A percentile compares a stretch with the other conserved stretches of the same genome.
These are phyloP conservation scores for Diarsia rubi DNA, from an alignment of 2,888 invertebrate genomes.

Conservation along the genomic window DNA sequence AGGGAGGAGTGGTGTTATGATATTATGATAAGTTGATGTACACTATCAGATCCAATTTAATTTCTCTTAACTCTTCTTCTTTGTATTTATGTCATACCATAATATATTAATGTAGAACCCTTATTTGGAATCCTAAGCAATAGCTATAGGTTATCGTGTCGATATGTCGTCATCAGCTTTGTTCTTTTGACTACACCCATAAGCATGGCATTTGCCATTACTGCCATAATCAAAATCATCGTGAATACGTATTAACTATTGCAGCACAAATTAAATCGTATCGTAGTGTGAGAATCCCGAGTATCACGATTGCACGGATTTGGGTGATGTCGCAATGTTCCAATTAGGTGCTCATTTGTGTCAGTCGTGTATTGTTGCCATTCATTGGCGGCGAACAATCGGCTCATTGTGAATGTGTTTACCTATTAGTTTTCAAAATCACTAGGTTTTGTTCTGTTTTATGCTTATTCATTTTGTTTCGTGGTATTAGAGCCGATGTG, in stretches of 20 bases:
- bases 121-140: not conserved
- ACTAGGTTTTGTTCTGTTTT: conserved; percentile 63
- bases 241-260: conserved; percentile 52
- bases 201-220: conserved; percentile 10
- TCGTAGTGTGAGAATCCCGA: conserved; percentile 72
- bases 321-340: conserved; percentile 86
- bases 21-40: no score
- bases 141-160: conserved; percentile 8
- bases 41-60: not conserved
- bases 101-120: not conserved
- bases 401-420: conserved; percentile 79
- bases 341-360: conserved; percentile 90
- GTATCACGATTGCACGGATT: conserved; percentile 83
- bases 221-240: conserved; percentile 44
- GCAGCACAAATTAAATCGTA: conserved; percentile 69
- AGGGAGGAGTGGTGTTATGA: no score
- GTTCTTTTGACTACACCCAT: conserved; percentile 16
- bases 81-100: not conserved
- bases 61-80: not conserved
- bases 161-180: conserved; percentile 12
- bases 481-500: conserved; percentile 14
- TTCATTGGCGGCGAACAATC: conserved; percentile 85
- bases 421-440: conserved; percentile 79
- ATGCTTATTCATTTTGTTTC: conserved; percentile 47
- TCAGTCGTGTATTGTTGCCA: conserved; percentile 86